These are phyloP conservation scores for Ranitomeya variabilis DNA, from an alignment of 2,113 vertebrate genomes.

Conservation along the genomic window DNA sequence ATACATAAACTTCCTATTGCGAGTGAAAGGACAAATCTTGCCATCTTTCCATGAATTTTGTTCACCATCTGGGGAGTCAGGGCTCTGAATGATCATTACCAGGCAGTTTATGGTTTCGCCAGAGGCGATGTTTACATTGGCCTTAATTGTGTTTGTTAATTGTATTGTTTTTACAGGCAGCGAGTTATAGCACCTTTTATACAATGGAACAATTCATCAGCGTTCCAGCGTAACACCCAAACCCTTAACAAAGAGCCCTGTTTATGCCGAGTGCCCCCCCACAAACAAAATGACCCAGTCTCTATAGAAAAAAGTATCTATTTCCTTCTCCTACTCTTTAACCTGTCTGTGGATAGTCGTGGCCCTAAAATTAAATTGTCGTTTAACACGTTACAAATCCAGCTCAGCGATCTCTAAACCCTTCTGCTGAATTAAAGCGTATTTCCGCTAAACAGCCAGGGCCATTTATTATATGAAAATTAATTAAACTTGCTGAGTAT, in stretches of 20 bases:
- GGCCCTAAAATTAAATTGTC: slow-evolving; percentile 22
- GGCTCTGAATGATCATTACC: slow-evolving; percentile 55
- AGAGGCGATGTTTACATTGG: slow-evolving; percentile 55
- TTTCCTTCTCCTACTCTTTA: slow-evolving; percentile 12
- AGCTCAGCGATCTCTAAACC: slow-evolving; percentile 7
- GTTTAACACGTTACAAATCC: slow-evolving; percentile 50
- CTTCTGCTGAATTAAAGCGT: slow-evolving; percentile 30
- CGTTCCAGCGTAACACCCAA: slow-evolving; percentile 41
- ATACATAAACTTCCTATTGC: slow-evolving; percentile 31
- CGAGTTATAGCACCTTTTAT: slow-evolving; percentile 46
- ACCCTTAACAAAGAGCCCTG: slow-evolving; percentile 48
- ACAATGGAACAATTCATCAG: slow-evolving; percentile 55
- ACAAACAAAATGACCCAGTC: slow-evolving; percentile 33
- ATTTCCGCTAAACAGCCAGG: slow-evolving; percentile 16
- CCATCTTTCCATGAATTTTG: slow-evolving; percentile 35
- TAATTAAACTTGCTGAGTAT: slow-evolving; percentile 44
- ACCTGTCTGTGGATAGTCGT: neutral
- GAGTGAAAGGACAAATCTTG: slow-evolving; percentile 45
- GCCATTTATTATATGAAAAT: slow-evolving; percentile 25
- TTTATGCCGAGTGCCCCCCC: slow-evolving; percentile 14
- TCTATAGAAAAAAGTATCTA: slow-evolving; percentile 20
- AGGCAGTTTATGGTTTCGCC: slow-evolving; percentile 53
- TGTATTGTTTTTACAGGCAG: slow-evolving; percentile 57
- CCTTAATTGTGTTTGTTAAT: slow-evolving; percentile 59
- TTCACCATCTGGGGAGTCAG: slow-evolving; percentile 41